A percentile compares a stretch with the other conserved stretches of the same genome.
Evolutionary conservation across 1,140 invertebrate genomes (phyloP).

Genomic region (Drosophila obscura): DNA sequence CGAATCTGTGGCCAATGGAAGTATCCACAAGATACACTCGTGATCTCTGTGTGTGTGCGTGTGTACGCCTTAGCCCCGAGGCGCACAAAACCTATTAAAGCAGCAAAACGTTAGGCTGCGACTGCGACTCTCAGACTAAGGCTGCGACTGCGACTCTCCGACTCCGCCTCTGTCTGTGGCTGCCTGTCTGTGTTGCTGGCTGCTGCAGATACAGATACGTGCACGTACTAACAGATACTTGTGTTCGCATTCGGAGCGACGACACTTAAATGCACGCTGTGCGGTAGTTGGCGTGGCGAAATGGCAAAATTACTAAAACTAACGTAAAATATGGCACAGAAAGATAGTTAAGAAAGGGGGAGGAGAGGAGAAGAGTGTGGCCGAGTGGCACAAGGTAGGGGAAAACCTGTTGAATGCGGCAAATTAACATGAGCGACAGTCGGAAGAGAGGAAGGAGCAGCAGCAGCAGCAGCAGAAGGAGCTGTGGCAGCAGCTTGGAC

Average conservation of each 20-base stretch:
- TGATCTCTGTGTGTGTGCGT: constrained; percentile 25
- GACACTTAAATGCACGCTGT: constrained; percentile 78
- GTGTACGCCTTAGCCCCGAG: constrained; percentile 33
- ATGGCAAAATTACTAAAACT: constrained; percentile 74
- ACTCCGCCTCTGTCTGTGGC: constrained; percentile 30
- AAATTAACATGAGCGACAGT: constrained; percentile 64
- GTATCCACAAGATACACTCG: constrained; percentile 66
- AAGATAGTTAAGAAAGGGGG: background rate
- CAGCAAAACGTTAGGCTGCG: constrained; percentile 66
- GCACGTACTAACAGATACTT: constrained; percentile 24
- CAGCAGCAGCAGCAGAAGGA: too few species aligned
- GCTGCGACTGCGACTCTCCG: constrained; percentile 24
- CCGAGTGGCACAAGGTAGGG: background rate
- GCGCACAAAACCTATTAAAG: constrained; percentile 75
- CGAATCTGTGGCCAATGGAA: constrained; percentile 53
- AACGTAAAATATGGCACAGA: constrained; percentile 69
- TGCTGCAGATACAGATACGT: constrained; percentile 33
- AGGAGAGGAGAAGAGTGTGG: background rate
- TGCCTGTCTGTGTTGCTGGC: constrained; percentile 9
- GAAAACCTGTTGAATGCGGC: constrained; percentile 75
- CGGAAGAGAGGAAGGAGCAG: background rate
- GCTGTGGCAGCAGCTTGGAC: constrained; percentile 47
- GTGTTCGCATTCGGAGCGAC: constrained; percentile 27
- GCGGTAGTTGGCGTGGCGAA: constrained; percentile 78
- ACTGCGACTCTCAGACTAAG: background rate